Percentiles rank a stretch among this genome's conserved stretches.
phyloP scores from a whole-genome alignment of 2,797 vertebrate genomes.

The Coregonus suidteri region DNA sequence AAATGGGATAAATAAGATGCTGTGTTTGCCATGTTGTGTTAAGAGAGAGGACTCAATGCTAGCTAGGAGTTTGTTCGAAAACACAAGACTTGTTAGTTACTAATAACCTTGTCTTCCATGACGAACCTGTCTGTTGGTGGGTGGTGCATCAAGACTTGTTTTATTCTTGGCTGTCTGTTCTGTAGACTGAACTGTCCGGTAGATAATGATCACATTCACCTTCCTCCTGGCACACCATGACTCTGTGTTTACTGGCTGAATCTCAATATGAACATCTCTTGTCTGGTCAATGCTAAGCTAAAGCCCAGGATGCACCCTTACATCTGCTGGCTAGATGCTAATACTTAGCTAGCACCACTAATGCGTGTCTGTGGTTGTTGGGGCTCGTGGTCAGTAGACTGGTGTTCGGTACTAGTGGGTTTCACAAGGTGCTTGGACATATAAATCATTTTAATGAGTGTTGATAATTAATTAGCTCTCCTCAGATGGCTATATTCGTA shows the following conservation, averaged over 20 bases:
- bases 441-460: constrained; percentile 12
- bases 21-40: constrained; percentile 47
- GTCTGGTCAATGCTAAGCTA: constrained; percentile 56
- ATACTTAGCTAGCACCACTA: constrained; percentile 41
- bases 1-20: constrained; percentile 57
- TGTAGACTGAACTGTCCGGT: constrained; percentile 57
- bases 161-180: constrained; percentile 59
- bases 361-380: constrained; percentile 42
- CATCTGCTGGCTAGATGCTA: constrained; percentile 53
- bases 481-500: constrained; percentile 31
- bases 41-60: constrained; percentile 39
- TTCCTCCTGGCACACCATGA: constrained; percentile 71
- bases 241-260: constrained; percentile 68
- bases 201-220: constrained; percentile 74
- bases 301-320: constrained; percentile 54
- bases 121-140: constrained; percentile 41
- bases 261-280: constrained; percentile 70
- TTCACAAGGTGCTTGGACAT: not conserved
- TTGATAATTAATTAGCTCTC: not conserved
- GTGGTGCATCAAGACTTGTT: constrained; percentile 59
- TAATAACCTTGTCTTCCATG: constrained; percentile 59
- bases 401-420: not conserved
- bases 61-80: constrained; percentile 42
- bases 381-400: not conserved
- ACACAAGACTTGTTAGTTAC: constrained; percentile 56